phyloP scores from a whole-genome alignment of 2,797 vertebrate species.

The Anolis apletophallus region DNA sequence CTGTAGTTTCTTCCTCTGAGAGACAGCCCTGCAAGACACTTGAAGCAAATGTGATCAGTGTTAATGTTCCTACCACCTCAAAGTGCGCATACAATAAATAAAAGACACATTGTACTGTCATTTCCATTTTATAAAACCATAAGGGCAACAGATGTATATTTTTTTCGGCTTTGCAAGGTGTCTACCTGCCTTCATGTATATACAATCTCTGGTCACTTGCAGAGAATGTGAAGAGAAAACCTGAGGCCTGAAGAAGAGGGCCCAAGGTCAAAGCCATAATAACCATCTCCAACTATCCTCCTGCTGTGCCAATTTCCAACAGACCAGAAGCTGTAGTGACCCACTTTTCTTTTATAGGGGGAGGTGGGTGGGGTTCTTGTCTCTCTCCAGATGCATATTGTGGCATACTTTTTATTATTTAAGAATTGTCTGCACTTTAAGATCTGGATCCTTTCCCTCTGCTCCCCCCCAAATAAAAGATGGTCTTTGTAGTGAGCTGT shows the following conservation, averaged over 20 bases:
- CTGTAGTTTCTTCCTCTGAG: background rate
- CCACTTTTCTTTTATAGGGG: conserved; percentile 21
- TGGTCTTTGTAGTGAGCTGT: conserved; percentile 44
- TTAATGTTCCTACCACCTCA: too few species aligned
- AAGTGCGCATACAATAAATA: background rate
- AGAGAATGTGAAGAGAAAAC: background rate
- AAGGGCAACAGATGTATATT: background rate
- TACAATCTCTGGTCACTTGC: background rate
- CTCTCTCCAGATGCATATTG: conserved; percentile 29
- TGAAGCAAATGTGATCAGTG: too few species aligned
- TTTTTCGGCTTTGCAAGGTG: background rate
- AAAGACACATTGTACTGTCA: background rate
- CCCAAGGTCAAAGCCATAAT: background rate
- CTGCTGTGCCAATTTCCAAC: conserved; percentile 16
- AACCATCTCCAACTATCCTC: background rate
- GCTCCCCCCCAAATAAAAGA: conserved; percentile 40
- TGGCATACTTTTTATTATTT: conserved; percentile 40
- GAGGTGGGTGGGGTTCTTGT: conserved; percentile 23
- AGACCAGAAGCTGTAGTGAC: conserved; percentile 6
- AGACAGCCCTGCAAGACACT: background rate
- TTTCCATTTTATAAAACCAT: background rate
- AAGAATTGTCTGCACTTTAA: conserved; percentile 60
- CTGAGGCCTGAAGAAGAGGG: background rate
- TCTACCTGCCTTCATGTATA: background rate
- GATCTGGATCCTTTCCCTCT: conserved; percentile 46